These are phyloP conservation scores for Sebastes paucispinis DNA, from an alignment of 2,797 vertebrate genomes.

Conservation along the genomic window DNA sequence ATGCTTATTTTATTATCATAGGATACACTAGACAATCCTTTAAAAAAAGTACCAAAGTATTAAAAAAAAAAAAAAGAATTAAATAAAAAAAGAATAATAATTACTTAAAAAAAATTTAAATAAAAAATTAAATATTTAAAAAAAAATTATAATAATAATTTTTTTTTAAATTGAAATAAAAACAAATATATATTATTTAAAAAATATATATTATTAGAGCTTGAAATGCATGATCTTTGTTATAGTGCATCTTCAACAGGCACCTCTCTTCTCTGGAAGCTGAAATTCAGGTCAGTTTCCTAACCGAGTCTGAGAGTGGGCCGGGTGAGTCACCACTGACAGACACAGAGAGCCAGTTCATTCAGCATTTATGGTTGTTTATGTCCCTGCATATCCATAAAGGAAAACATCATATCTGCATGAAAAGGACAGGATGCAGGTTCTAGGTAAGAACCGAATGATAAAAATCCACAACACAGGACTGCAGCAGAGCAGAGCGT, in stretches of 20 bases:
- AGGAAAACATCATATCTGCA: conserved; percentile 2
- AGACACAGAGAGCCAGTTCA: conserved; percentile 28
- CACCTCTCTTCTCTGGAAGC: not conserved
- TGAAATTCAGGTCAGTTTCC: conserved; percentile 51
- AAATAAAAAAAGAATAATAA: too few species aligned
- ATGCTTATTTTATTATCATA: too few species aligned
- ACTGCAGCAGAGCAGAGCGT: not conserved
- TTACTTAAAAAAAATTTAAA: too few species aligned
- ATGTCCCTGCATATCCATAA: conserved; percentile 23
- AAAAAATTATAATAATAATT: too few species aligned
- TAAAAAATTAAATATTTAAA: too few species aligned
- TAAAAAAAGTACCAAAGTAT: too few species aligned
- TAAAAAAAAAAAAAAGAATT: too few species aligned
- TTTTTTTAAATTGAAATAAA: too few species aligned
- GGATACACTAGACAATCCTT: too few species aligned
- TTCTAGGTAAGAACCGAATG: not conserved
- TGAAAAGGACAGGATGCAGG: not conserved
- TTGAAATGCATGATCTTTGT: too few species aligned
- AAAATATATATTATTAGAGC: too few species aligned
- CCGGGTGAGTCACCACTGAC: conserved; percentile 32
- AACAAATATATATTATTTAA: too few species aligned
- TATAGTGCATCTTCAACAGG: not conserved
- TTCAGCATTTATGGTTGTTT: conserved; percentile 36
- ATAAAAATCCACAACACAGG: not conserved
- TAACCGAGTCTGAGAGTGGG: conserved; percentile 29